Evolutionary conservation across 1,140 invertebrate species (phyloP).

Genomic region (Geopemphigus sp.): DNA sequence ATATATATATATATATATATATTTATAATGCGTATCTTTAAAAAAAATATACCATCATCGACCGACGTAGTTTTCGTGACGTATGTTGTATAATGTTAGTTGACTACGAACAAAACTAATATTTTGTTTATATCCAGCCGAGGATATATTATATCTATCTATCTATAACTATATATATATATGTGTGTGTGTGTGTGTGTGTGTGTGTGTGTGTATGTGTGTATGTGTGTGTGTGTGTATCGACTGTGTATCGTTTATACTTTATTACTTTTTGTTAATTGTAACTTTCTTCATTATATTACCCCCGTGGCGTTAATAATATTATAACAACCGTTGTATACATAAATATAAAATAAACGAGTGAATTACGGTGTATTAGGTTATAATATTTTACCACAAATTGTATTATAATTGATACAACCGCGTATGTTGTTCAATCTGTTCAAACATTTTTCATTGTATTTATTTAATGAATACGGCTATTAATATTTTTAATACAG

Average conservation of each 20-base stretch:
- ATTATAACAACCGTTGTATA: conserved; percentile 8
- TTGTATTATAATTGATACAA: conserved; percentile 40
- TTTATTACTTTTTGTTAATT: conserved; percentile 45
- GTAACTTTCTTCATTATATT: conserved; percentile 48
- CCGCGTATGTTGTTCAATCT: conserved; percentile 2
- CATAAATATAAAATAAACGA: conserved; percentile 27
- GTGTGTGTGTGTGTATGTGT: no score
- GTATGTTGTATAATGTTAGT: conserved; percentile 7
- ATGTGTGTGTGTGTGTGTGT: no score
- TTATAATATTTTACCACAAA: conserved; percentile 38
- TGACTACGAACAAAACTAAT: conserved; percentile 21
- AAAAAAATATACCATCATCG: background rate
- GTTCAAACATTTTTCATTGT: conserved; percentile 6
- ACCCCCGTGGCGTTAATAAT: conserved; percentile 43
- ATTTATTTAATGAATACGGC: no score
- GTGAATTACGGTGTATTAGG: conserved; percentile 42
- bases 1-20: background rate
- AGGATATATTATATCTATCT: no score
- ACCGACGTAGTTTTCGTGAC: background rate
- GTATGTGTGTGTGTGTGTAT: no score
- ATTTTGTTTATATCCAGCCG: conserved; percentile 36
- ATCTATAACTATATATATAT: no score
- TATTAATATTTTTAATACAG: no score
- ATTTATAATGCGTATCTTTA: no score
- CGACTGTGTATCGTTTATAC: conserved; percentile 24